phyloP scores from a whole-genome alignment of 2,797 vertebrate genomes.

The Cuniculus paca region DNA sequence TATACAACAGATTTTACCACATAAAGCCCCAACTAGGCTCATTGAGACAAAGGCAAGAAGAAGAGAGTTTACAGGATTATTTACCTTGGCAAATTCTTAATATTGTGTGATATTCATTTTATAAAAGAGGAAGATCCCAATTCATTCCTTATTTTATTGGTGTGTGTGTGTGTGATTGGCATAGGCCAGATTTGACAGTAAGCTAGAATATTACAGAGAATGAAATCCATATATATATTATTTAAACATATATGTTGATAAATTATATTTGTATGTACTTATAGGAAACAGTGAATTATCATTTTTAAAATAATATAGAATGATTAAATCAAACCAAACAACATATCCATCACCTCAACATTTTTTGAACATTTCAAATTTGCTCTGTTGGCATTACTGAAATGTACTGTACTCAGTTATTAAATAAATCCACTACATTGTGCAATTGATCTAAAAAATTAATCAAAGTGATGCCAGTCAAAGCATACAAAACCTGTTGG shows the following conservation, averaged over 20 bases:
- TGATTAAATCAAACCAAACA: neutral
- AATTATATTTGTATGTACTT: neutral
- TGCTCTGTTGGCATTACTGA: neutral
- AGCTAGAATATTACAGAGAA: neutral
- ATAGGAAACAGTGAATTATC: neutral
- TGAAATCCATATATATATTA: neutral
- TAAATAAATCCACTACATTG: neutral
- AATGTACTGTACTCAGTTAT: neutral
- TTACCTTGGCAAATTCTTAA: neutral
- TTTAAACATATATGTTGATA: neutral
- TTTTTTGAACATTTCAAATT: neutral
- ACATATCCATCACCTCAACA: neutral
- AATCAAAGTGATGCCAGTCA: neutral
- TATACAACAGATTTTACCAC: neutral
- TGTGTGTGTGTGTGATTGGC: neutral
- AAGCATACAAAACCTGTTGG: neutral
- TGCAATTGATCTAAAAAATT: neutral
- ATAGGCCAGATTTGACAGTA: neutral
- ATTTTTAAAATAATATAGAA: neutral
- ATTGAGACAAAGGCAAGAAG: neutral
- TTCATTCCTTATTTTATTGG: neutral
- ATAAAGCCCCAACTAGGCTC: neutral
- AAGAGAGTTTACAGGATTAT: neutral
- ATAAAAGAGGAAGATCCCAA: neutral
- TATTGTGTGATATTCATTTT: neutral